Evolutionary conservation across 2,113 vertebrate genomes (phyloP).

Genomic region (Trichomycterus rosablanca): DNA sequence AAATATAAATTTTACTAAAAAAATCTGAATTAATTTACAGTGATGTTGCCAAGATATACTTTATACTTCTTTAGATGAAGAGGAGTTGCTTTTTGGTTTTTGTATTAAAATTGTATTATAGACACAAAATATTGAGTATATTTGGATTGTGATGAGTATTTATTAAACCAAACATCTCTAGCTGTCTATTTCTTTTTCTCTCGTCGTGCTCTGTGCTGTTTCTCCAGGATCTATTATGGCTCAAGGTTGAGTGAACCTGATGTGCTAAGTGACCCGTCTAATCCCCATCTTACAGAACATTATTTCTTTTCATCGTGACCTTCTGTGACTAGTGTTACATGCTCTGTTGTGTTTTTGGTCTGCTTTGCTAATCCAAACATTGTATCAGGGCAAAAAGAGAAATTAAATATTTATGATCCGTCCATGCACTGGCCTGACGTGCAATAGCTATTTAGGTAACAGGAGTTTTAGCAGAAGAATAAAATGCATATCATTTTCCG

Average conservation of each 20-base stretch:
- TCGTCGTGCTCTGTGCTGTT: slow-evolving; percentile 15
- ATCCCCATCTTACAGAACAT: slow-evolving; percentile 40
- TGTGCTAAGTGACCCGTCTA: slow-evolving; percentile 59
- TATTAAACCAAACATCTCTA: too few species aligned
- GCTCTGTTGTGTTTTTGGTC: not conserved
- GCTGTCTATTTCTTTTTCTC: not conserved
- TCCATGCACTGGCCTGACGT: not conserved
- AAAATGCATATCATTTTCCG: slow-evolving; percentile 3
- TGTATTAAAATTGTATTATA: too few species aligned
- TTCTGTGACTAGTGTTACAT: slow-evolving; percentile 14
- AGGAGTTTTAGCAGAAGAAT: slow-evolving; percentile 1
- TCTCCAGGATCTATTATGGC: slow-evolving; percentile 31
- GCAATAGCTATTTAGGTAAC: slow-evolving; percentile 6
- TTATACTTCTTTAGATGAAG: too few species aligned
- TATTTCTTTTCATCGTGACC: slow-evolving; percentile 15
- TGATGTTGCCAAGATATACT: too few species aligned
- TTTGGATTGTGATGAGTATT: too few species aligned
- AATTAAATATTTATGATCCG: slow-evolving; percentile 14
- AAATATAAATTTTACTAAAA: too few species aligned
- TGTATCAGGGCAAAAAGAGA: not conserved
- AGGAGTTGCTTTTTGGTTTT: too few species aligned
- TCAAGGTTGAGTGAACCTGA: slow-evolving; percentile 45
- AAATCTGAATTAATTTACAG: too few species aligned
- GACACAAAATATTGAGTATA: too few species aligned
- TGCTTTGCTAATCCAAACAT: slow-evolving; percentile 17